Evolutionary conservation across 2,888 invertebrate genomes (phyloP), one percentile per base, ranked within the genome.

Genomic region (Agrochola macilenta): DNA sequence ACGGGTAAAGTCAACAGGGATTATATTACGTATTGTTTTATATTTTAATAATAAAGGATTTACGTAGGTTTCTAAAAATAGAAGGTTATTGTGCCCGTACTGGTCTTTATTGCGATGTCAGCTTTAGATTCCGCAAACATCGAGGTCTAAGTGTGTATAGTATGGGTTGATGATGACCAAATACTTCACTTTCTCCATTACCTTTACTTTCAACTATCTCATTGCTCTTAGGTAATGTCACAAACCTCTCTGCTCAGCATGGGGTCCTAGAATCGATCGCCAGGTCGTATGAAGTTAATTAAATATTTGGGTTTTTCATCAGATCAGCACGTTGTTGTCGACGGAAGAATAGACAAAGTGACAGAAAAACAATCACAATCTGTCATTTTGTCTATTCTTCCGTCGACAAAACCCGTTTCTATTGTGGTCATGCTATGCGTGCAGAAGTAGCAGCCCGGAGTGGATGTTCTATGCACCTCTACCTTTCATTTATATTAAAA

Each of bases 1-100:
- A 93, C 91, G 79, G 95, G 96, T 96, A 92, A 82, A 73, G 57
- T 74, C 74, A 68, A 78, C 82, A 83, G 46, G 69, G 83, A 79
- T 72, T 71, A 82, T 76, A 79, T 82, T 77, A 83, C 79, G 43
- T 69, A 73, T 79, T 79, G 83, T 82, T 79, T 83, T 81, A 83
- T 83, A 83, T 83, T 82, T 79, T 73, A 79, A 83, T 73, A 83
- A 61, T 69, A 83, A 49, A 78, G 83, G 72, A 83, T 78, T 81
- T 83, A 72, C 71, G 66, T 49, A 66, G 65, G 30, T 64, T 39
- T 70, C 60, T 81, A 71, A 84, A 84, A 84, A 82, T 79, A 82
- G 43, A 74, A 65, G 74, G 61, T 84, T 73, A 65, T 72, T 77
- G 72, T 71, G 35, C 66, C 17, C 26, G 52, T 76, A 58, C 39